phyloP scores from a whole-genome alignment of 2,797 vertebrate species.

The Pristis pectinata region DNA sequence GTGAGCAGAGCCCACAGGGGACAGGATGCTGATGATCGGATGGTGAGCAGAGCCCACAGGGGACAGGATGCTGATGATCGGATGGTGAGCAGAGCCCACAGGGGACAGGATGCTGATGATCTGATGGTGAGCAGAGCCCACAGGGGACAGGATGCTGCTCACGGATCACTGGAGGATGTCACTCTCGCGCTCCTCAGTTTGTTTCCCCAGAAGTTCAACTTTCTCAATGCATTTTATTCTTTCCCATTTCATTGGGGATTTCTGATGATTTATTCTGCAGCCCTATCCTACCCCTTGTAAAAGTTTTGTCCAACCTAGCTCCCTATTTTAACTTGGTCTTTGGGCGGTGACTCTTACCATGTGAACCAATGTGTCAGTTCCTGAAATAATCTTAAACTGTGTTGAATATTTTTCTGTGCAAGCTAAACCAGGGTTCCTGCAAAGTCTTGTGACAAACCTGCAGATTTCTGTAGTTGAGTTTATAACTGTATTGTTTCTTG shows the following conservation, averaged over 20 bases:
- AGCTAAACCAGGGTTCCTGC: background rate
- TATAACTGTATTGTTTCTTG: background rate
- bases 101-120: too few relatives aligned
- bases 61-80: too few relatives aligned
- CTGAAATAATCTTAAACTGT: background rate
- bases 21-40: too few relatives aligned
- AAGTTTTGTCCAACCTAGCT: background rate
- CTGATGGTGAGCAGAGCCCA: too few relatives aligned
- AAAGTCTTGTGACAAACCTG: background rate
- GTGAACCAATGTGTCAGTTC: background rate
- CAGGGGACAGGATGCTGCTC: too few relatives aligned
- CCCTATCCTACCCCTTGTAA: background rate
- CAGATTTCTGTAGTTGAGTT: background rate
- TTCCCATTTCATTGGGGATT: background rate
- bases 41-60: too few relatives aligned
- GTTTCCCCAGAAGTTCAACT: background rate
- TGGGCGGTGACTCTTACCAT: background rate
- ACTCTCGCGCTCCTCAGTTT: background rate
- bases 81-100: too few relatives aligned
- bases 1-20: too few relatives aligned
- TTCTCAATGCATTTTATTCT: background rate
- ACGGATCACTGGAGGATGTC: background rate
- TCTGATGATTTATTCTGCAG: background rate
- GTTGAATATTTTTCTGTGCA: background rate
- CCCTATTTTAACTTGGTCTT: background rate